Percentiles rank a stretch among this genome's conserved stretches.
These are phyloP conservation scores for Catostomus latipinnis DNA, from an alignment of 2,797 vertebrate genomes.

Conservation along the genomic window DNA sequence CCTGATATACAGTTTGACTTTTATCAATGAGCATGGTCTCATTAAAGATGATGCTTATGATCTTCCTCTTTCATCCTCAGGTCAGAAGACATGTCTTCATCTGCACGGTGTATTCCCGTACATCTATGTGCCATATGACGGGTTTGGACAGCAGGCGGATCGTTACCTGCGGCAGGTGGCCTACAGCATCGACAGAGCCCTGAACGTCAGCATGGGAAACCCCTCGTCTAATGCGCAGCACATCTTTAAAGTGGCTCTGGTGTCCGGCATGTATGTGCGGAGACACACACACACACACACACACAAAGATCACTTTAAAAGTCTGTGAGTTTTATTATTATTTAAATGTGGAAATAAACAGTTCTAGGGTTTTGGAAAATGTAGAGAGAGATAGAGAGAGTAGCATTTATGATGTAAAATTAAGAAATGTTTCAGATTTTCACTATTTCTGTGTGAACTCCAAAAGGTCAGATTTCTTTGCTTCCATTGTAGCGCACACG, in stretches of 20 bases:
- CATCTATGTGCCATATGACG: constrained; percentile 93
- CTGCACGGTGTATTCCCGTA: constrained; percentile 96
- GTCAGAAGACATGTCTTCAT: constrained; percentile 98
- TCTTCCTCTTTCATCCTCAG: constrained; percentile 73
- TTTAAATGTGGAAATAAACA: no score
- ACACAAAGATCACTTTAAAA: no score
- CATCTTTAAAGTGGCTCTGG: constrained; percentile 94
- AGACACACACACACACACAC: background rate
- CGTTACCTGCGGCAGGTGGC: constrained; percentile 92
- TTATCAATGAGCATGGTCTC: background rate
- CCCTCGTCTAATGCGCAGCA: constrained; percentile 89
- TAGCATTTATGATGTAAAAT: no score
- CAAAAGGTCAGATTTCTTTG: no score
- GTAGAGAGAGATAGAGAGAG: no score
- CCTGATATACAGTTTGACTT: background rate
- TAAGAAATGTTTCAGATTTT: no score
- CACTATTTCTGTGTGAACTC: no score
- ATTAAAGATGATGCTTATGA: constrained; percentile 3
- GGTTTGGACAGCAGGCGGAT: constrained; percentile 84
- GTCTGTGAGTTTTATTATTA: no score
- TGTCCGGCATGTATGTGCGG: constrained; percentile 93
- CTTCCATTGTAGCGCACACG: no score
- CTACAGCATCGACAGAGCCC: constrained; percentile 95
- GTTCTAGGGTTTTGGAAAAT: no score
- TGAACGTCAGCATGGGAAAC: constrained; percentile 95